Percentiles rank a stretch among this genome's conserved stretches.
These are phyloP conservation scores for Myotis vivesi DNA, from an alignment of 2,797 vertebrate species.

Conservation along the genomic window DNA sequence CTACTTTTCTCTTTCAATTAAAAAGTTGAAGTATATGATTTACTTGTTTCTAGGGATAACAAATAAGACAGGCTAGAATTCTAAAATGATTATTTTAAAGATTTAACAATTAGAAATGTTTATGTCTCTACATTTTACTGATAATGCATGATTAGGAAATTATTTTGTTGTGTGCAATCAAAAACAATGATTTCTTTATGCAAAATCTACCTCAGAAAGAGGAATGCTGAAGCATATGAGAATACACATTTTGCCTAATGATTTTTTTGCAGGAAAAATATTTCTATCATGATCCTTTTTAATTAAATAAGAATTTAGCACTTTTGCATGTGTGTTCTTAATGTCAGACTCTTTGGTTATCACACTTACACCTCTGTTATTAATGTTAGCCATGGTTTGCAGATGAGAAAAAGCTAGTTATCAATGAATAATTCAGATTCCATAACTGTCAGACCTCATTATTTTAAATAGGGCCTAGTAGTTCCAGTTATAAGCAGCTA, in stretches of 20 bases:
- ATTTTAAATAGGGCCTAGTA: conserved; percentile 87
- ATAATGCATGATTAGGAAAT: conserved; percentile 51
- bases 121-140: conserved; percentile 54
- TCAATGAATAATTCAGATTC: conserved; percentile 88
- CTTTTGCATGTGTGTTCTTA: conserved; percentile 82
- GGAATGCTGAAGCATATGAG: conserved; percentile 67
- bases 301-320: conserved; percentile 85
- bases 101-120: conserved; percentile 64
- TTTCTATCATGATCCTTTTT: conserved; percentile 78
- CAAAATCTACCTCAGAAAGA: conserved; percentile 65
- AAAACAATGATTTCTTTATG: conserved; percentile 65
- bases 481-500: conserved; percentile 86
- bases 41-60: conserved; percentile 50
- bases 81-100: conserved; percentile 55
- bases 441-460: conserved; percentile 88
- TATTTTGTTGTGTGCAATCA: conserved; percentile 51
- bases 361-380: conserved; percentile 86
- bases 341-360: conserved; percentile 85
- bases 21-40: conserved; percentile 59
- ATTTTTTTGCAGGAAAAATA: conserved; percentile 82
- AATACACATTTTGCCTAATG: conserved; percentile 78
- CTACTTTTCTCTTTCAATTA: conserved; percentile 72
- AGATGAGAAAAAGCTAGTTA: conserved; percentile 86
- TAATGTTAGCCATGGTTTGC: conserved; percentile 84
- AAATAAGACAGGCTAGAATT: conserved; percentile 61